These are phyloP conservation scores for Epinotia bilunana DNA, from an alignment of 2,888 invertebrate species.

Conservation along the genomic window DNA sequence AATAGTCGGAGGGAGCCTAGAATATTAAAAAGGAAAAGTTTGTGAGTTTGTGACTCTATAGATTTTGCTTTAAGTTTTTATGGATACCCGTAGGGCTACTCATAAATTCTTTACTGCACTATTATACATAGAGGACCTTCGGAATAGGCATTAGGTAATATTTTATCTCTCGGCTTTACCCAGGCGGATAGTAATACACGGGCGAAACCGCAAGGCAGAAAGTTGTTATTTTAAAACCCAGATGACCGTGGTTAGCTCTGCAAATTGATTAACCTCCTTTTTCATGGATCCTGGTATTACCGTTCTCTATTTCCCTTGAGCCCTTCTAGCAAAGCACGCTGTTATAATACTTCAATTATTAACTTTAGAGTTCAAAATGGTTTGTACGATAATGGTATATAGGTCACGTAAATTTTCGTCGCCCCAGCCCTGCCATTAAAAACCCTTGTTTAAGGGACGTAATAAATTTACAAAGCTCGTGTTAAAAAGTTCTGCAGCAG, in stretches of 20 bases:
- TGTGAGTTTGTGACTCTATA: no score
- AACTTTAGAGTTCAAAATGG: slow-evolving; percentile 1
- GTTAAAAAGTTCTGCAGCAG: slow-evolving; percentile 37
- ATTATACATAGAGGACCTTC: no score
- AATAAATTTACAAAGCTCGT: slow-evolving; percentile 38
- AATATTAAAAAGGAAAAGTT: no score
- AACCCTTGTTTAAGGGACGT: slow-evolving; percentile 40
- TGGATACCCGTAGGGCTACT: no score
- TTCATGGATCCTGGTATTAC: slow-evolving; percentile 11
- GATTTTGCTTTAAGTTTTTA: no score
- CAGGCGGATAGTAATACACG: no score
- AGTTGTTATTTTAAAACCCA: no score
- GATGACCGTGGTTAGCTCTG: neutral
- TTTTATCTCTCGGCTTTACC: no score
- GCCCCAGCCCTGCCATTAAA: slow-evolving; percentile 22
- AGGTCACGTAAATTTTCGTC: neutral
- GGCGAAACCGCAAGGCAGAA: no score
- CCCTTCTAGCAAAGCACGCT: neutral
- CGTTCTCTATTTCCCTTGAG: slow-evolving; percentile 3
- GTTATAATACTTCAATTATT: neutral
- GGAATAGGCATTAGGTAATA: no score
- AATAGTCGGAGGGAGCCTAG: no score
- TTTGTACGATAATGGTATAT: neutral
- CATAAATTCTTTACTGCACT: no score
- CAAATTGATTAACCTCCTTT: slow-evolving; percentile 6